These are phyloP conservation scores for Brevipalpus yothersi DNA, from an alignment of 1,140 invertebrate genomes.

Conservation along the genomic window DNA sequence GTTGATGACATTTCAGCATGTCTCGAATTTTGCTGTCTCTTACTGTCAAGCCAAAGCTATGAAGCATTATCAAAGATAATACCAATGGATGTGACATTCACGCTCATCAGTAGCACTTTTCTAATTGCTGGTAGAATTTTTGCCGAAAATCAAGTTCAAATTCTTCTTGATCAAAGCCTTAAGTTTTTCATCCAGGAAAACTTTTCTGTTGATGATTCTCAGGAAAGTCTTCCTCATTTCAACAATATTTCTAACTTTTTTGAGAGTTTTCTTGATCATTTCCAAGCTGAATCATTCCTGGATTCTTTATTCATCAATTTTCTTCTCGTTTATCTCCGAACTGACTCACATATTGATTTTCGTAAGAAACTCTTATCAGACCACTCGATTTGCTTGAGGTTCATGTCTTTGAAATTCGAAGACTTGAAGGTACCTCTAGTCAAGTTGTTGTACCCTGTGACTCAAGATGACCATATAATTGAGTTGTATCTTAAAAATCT, in stretches of 20 bases:
- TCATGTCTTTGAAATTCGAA: background rate
- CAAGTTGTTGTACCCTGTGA: background rate
- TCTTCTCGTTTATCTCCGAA: slow-evolving; percentile 1
- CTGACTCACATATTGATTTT: background rate
- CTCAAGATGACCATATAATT: background rate
- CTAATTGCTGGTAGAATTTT: slow-evolving; percentile 1
- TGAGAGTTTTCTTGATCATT: background rate
- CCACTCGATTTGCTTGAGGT: background rate
- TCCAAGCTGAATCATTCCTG: slow-evolving; percentile 5
- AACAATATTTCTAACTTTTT: background rate
- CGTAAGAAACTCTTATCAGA: background rate
- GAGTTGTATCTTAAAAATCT: background rate
- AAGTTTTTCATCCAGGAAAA: background rate
- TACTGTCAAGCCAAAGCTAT: background rate
- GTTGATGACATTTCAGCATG: background rate
- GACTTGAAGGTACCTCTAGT: background rate
- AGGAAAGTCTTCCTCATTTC: background rate
- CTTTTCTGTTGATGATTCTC: background rate
- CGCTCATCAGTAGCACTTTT: slow-evolving; percentile 1
- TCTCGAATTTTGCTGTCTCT: background rate
- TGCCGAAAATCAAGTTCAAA: slow-evolving; percentile 3
- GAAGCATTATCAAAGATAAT: background rate
- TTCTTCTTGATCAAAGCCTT: background rate
- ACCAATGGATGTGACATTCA: background rate
- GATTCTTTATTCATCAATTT: slow-evolving; percentile 7